Evolutionary conservation across 2,113 vertebrate genomes (phyloP), one percentile per base, ranked within the genome.

Genomic region (Oceanites oceanicus): DNA sequence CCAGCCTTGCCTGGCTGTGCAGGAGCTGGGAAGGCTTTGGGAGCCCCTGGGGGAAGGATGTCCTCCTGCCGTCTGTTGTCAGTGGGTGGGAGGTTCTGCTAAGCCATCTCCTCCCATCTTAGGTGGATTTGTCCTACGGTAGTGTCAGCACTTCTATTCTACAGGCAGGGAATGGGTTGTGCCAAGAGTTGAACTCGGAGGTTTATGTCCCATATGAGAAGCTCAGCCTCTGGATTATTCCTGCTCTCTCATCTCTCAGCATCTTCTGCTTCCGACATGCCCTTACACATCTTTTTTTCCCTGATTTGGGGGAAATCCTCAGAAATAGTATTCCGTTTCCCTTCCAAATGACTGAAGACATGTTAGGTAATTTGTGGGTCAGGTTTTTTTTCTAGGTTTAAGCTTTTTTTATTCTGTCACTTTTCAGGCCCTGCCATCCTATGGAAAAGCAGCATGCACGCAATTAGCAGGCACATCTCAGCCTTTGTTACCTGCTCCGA

Each of bases 391-490:
- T 92, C 76, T 40, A 50, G 17, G 27, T 62, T 87, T 74, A 72
- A 74, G 86, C 29, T 89, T 94, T 78, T 84, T 89, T 40, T 16
- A 65, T 79, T 67, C 90, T 88, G 68, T 81, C 68, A 42, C 80
- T 91, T 84, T 87, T 50, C 53, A 66, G 49, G 73, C 58, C 27
- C 52, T 45, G 49, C 56, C 49, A 27, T 83, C 72, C 55, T n/a
- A 49, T 47, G 56, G 79, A 75, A 88, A 47, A 89, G 58, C 96
- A 91, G 86, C 70, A 49, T 2, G 13, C 56, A 62, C 0, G 1
- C 89, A 85, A 96, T 95, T 95, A 96, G 84, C 80, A 86, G 92
- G 71, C 91, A 90, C 40, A 13, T 85, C 91, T 91, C 89, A 79
- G 84, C 86, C 92, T 89, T 86, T 87, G 91, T 87, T 92, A 92